Evolutionary conservation across 2,113 vertebrate species (phyloP).

Genomic region (Mola mola): DNA sequence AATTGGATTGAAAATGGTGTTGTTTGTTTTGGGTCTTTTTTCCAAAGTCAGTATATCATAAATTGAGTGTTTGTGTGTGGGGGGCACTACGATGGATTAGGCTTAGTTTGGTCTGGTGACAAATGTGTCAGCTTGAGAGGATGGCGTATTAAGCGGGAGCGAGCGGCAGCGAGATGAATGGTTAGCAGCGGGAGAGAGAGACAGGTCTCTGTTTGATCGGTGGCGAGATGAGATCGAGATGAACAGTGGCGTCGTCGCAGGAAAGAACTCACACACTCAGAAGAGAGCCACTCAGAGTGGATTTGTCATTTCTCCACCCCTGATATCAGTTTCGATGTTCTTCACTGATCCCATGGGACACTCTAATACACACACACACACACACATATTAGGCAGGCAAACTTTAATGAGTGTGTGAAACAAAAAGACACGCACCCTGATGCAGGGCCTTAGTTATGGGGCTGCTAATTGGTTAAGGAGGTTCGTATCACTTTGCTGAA

Average conservation of each 20-base stretch:
- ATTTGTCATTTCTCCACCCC: slow-evolving; percentile 48
- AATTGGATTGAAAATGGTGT: slow-evolving; percentile 1
- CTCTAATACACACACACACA: background rate
- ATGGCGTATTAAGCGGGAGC: slow-evolving; percentile 26
- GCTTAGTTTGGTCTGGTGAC: slow-evolving; percentile 43
- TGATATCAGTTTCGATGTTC: slow-evolving; percentile 50
- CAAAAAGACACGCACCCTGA: slow-evolving; percentile 25
- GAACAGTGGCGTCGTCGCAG: slow-evolving; percentile 49
- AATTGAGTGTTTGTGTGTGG: too few species aligned
- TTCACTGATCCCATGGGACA: slow-evolving; percentile 29
- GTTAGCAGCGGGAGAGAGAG: slow-evolving; percentile 38
- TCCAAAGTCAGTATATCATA: slow-evolving; percentile 10
- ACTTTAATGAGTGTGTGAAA: slow-evolving; percentile 32
- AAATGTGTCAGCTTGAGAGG: slow-evolving; percentile 43
- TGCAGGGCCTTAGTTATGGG: slow-evolving; percentile 35
- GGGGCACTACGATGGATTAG: slow-evolving; percentile 34
- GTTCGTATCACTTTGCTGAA: slow-evolving; percentile 70
- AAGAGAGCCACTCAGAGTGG: slow-evolving; percentile 20
- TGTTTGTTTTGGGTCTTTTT: too few species aligned
- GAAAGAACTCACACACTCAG: slow-evolving; percentile 22
- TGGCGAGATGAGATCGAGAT: slow-evolving; percentile 57
- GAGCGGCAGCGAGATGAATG: slow-evolving; percentile 41
- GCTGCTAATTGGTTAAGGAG: slow-evolving; percentile 75
- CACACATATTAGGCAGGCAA: background rate
- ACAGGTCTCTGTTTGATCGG: slow-evolving; percentile 55